Evolutionary conservation across 30 jellyfish, hydroid and myxozoan species (phyloP), one percentile per base, ranked within the genome.

Genomic region (Hydractinia echinata): DNA sequence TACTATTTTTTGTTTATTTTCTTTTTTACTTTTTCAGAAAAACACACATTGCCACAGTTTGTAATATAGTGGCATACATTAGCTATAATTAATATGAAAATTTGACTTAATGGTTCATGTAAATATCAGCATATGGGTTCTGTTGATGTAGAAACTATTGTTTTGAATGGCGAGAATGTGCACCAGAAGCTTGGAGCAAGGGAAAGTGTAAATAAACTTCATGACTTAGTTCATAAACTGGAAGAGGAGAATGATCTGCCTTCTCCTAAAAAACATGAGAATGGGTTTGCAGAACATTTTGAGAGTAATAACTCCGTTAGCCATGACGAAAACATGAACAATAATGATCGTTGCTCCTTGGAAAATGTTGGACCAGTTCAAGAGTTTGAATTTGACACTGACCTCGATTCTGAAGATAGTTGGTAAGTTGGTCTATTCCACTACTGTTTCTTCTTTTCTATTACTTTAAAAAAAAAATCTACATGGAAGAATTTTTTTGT

Each of bases 181-280:
- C 64, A 72, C n/a, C 60, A 44, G 11, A 10, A 72, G n/a, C 76
- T 51, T 72, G 81, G 18, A 52, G 44, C 30, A 72, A 72, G 81
- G 11, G 52, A 72, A 19, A 76, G 77, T 76, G 55, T 76, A 7
- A 76, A 61, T 15, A 83, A 80, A 78, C 86, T 88, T 4, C 96
- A 82, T 48, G 61, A 67, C 19, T 74, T 88, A 85, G 79, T 88
- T 61, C 83, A 86, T 14, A 76, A 88, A 44, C 67, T 88, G 7
- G 96, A 88, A 79, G 89, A 77, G 54, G 72, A 51, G 5, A 88
- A 88, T 61, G 87, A 79, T 49, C 62, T 83, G 48, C 89, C 86
- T 30, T 73, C 88, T 13, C 85, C 91, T 62, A 79, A 78, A 53
- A 72, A 70, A 54, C 7, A 9, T 8, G 81, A 70, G n/a, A 67